Percentiles rank a stretch among this genome's conserved stretches.
Conservation (phyloP, 53 echinoderm and acorn worm genomes). For the Hippasteria phrygiana region DNA sequence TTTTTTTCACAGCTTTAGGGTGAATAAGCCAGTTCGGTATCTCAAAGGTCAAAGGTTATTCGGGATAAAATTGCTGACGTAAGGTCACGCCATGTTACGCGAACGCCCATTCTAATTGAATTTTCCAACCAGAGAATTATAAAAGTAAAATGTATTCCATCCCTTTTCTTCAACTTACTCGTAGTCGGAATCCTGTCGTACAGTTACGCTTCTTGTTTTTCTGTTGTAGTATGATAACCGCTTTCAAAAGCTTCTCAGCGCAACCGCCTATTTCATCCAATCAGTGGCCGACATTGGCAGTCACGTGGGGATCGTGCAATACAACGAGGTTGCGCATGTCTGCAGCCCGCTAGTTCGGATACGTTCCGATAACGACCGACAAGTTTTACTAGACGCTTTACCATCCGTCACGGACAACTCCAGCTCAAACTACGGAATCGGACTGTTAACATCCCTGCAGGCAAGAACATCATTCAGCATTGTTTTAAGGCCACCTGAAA, state of each 20-base stretch:
- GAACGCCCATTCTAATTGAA: too few relatives aligned
- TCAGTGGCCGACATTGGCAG: constrained; percentile 62
- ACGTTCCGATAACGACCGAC: constrained; percentile 20
- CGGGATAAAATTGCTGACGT: too few relatives aligned
- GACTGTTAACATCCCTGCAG: constrained; percentile 46
- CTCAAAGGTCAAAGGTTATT: too few relatives aligned
- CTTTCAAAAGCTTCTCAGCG: constrained; percentile 31
- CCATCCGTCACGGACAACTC: constrained; percentile 46
- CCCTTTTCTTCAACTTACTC: too few relatives aligned
- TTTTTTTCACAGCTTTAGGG: too few relatives aligned
- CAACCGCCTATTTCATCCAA: constrained; percentile 68
- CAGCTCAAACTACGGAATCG: constrained; percentile 70
- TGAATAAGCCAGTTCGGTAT: too few relatives aligned
- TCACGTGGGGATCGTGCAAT: constrained; percentile 73
- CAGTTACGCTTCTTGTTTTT: not conserved
- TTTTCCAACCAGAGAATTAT: too few relatives aligned
- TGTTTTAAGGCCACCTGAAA: too few relatives aligned
- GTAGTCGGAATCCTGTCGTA: not conserved
- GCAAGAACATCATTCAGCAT: too few relatives aligned
- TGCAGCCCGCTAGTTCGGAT: constrained; percentile 39
- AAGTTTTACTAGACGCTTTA: constrained; percentile 13
- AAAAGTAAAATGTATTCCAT: too few relatives aligned
- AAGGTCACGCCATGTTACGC: too few relatives aligned
- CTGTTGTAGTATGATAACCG: constrained; percentile 28
- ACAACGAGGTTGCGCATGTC: constrained; percentile 19